Base-by-base conservation (phyloP, 2,888 invertebrate species). In the Lymantria dispar region DNA sequence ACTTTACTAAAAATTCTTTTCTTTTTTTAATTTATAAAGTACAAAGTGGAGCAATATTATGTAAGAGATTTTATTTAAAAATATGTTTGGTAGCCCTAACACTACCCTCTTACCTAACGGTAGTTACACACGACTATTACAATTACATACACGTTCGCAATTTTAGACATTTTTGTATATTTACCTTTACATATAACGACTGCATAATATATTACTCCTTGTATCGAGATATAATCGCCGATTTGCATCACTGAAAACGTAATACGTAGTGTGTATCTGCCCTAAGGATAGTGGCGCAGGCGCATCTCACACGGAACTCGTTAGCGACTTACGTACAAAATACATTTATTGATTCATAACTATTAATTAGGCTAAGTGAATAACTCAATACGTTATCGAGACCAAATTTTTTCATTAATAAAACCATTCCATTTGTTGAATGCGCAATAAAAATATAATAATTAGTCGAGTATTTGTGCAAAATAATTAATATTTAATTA, bases 401-500 rank as follows among this genome's bases (percentile, higher is more conserved):
- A 64, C 66, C 66, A 65, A 64, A 50, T 48, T 58, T 38, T 42
- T 50, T 60, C 15, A 49, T 56, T 52, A 46, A 43, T 36, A 43
- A 47, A 37, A 53, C 51, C 60, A 58, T 66, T 62, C 63, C 66
- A 62, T 53, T 58, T 48, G 54, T 54, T 64, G 40, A 62, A 54
- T 45, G 40, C 50, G 46, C 52, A 52, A 39, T 14, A 29, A 10
- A 31, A 8, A 42, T 8, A 10, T 40, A 5, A 8, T 15, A 40
- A 40, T 14, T 40, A 38, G 22, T 22, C 7, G 10, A 40, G 8
- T 40, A 38, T 38, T 40, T 15, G 40, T 22, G 9, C n/a, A 40
- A 1, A 38, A n/a, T 38, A 15, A 40, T 22, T 22, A 22, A 2
- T 22, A 22, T 15, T 15, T 9, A 40, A 40, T 14, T 40, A 15